phyloP scores from a whole-genome alignment of 2,113 vertebrate species.

The Odobenus rosmarus region DNA sequence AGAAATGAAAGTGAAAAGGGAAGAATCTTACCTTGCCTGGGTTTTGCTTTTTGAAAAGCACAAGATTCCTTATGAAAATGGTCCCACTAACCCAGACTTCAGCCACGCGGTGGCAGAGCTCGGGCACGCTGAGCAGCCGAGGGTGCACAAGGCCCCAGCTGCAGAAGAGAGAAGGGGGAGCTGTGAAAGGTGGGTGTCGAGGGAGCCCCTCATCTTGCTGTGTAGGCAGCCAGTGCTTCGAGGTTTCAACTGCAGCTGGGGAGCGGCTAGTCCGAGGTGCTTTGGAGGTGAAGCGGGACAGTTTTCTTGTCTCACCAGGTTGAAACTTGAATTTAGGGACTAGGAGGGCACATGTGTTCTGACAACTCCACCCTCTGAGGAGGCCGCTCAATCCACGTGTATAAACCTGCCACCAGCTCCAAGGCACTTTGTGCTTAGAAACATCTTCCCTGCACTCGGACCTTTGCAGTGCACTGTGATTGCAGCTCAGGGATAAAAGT shows the following conservation, averaged over 20 bases:
- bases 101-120: slow-evolving; percentile 94
- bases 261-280: slow-evolving; percentile 32
- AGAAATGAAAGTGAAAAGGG: slow-evolving; percentile 59
- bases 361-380: slow-evolving; percentile 66
- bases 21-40: slow-evolving; percentile 93
- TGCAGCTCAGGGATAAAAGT: background rate
- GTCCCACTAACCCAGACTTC: slow-evolving; percentile 92
- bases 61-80: slow-evolving; percentile 87
- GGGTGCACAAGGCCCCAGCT: slow-evolving; percentile 98
- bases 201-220: background rate
- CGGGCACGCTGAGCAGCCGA: slow-evolving; percentile 93
- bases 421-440: slow-evolving; percentile 59
- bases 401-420: slow-evolving; percentile 50
- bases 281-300: slow-evolving; percentile 51
- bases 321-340: slow-evolving; percentile 71
- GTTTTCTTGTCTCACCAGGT: slow-evolving; percentile 61
- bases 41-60: slow-evolving; percentile 92
- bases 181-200: slow-evolving; percentile 54
- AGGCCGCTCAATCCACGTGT: slow-evolving; percentile 6
- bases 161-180: slow-evolving; percentile 69
- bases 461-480: background rate
- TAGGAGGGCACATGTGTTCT: slow-evolving; percentile 61
- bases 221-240: background rate
- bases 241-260: background rate
- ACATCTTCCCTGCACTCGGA: background rate